Evolutionary conservation across 2,797 vertebrate genomes (phyloP), one percentile per base, ranked within the genome.

Genomic region (Champsocephalus esox): DNA sequence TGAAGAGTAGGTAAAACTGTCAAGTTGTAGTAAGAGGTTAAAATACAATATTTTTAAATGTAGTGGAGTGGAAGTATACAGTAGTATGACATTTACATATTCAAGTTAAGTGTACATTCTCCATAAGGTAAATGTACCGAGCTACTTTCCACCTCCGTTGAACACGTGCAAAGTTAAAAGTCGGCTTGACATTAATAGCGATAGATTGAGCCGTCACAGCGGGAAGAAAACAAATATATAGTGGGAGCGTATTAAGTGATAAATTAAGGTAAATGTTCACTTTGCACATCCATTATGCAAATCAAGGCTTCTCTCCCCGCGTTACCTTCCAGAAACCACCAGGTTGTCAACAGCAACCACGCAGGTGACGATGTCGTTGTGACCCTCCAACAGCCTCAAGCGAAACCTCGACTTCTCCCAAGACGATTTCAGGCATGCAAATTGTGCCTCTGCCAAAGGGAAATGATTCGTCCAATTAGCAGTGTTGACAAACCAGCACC

Each of bases 291-390:
- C 81, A 86, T 91, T 87, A 88, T 89, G 84, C 75, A 87, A 89
- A 89, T 84, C 0, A 1, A 4, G 4, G 10, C 65, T 67, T 46
- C 38, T 45, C 66, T 44, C 24, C 72, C 72, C 51, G 75, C 44
- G 73, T 88, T 92, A 96, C 96, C 96, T 96, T 82, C 95, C 96
- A 76, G 96, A 96, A 86, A 96, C 87, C 64, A 96, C 93, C 62
- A 94, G 89, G 87, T 94, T 95, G 89, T 95, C 94, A 79, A 96
- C 90, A 3, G 93, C 92, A 69, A 94, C 91, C 71, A 94, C 94
- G 12, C 93, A 95, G 73, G 96, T 96, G 83, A 96, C 84, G 14
- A 96, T 94, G 92, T 96, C 96, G 66, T 91, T 95, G 92, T 96
- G 96, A 81, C 95, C 96, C 85, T 94, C 90, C 68, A 96, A 55